Evolutionary conservation across 2,888 invertebrate species (phyloP).

Genomic region (Eupithecia insigniata): DNA sequence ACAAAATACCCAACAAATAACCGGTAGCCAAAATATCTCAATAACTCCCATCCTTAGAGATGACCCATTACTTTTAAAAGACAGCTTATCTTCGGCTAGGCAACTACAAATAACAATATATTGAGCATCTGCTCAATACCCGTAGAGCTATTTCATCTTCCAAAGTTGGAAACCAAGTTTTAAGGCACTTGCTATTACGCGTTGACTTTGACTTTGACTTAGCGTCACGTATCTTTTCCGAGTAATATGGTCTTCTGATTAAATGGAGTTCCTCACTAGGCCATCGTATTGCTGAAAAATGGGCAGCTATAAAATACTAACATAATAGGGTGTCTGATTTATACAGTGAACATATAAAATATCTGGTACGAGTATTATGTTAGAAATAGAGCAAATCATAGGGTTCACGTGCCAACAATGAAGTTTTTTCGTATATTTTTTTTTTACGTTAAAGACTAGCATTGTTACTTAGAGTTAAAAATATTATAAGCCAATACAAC

Average conservation of each 20-base stretch:
- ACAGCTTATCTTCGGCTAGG: not conserved
- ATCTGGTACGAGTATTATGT: not conserved
- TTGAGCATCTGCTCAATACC: not conserved
- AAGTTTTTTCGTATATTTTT: too few species aligned
- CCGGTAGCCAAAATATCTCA: too few species aligned
- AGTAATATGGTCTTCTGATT: not conserved
- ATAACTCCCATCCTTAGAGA: too few species aligned
- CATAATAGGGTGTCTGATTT: slow-evolving; percentile 5
- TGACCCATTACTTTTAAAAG: not conserved
- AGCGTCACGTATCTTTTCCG: not conserved
- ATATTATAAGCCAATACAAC: not conserved
- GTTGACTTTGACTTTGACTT: too few species aligned
- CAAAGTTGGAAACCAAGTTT: not conserved
- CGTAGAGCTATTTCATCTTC: not conserved
- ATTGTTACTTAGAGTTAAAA: not conserved
- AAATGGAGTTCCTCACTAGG: not conserved
- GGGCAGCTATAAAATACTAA: not conserved
- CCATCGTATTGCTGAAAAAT: not conserved
- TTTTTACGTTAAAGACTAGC: too few species aligned
- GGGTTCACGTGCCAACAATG: not conserved
- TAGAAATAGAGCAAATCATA: not conserved
- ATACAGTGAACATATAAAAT: not conserved
- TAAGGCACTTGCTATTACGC: not conserved
- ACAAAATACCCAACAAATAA: too few species aligned
- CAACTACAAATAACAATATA: not conserved